These are phyloP conservation scores for Pseudopipra pipra DNA, from an alignment of 2,113 vertebrate species.

Conservation along the genomic window DNA sequence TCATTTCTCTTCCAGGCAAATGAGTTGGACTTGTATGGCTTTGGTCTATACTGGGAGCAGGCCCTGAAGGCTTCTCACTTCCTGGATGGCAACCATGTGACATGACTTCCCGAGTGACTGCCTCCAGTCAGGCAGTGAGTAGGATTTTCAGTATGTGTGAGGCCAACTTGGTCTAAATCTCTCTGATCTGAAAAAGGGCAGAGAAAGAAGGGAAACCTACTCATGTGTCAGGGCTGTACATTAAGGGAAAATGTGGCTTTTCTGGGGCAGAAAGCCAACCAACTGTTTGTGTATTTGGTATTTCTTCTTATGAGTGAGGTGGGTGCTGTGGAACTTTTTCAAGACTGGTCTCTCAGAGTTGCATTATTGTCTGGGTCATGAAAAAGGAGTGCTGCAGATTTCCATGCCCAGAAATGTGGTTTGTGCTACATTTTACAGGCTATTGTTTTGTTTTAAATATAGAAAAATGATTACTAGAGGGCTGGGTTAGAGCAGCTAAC, in stretches of 20 bases:
- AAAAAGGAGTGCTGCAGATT: background rate
- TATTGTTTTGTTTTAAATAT: background rate
- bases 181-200: background rate
- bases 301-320: background rate
- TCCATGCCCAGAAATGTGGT: background rate
- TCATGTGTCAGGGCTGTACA: background rate
- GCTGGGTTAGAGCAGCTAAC: background rate
- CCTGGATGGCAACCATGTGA: background rate
- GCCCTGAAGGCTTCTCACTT: background rate
- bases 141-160: background rate
- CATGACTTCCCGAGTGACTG: accelerated
- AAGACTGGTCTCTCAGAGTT: background rate
- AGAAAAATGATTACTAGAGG: background rate
- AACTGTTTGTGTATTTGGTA: background rate
- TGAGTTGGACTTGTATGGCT: background rate
- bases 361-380: background rate
- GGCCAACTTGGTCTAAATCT: background rate
- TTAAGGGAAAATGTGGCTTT: background rate
- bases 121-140: accelerated
- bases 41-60: background rate
- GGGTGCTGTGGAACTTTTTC: background rate
- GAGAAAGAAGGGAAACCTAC: background rate
- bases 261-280: background rate
- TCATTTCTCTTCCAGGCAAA: background rate
- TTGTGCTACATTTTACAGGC: background rate